Evolutionary conservation across 2,797 vertebrate species (phyloP).

Genomic region (Sebastes dallii): DNA sequence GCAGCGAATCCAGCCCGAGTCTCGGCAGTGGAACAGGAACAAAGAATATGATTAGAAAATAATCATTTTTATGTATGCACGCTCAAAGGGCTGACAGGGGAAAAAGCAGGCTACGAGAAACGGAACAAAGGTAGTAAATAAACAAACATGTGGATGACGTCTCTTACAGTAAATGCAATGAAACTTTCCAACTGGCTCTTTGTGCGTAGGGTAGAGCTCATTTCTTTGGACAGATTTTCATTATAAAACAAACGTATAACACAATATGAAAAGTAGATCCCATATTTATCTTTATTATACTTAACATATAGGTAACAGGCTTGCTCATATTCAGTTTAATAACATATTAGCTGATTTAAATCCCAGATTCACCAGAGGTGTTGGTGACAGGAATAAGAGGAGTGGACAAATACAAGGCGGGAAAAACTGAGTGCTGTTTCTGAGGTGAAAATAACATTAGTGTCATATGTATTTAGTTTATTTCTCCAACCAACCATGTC

Average conservation of each 20-base stretch:
- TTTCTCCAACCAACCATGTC: not conserved
- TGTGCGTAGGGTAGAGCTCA: slow-evolving; percentile 12
- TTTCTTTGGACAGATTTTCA: slow-evolving; percentile 38
- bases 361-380: slow-evolving; percentile 1
- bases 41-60: slow-evolving; percentile 54
- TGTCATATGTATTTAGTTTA: not conserved
- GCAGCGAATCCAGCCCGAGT: slow-evolving; percentile 46
- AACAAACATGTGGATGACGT: slow-evolving; percentile 53
- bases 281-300: slow-evolving; percentile 36
- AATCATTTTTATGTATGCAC: slow-evolving; percentile 41
- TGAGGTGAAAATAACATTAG: not conserved
- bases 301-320: slow-evolving; percentile 8
- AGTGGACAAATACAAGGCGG: not conserved
- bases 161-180: slow-evolving; percentile 35
- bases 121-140: slow-evolving; percentile 40
- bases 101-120: slow-evolving; percentile 24
- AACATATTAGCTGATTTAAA: slow-evolving; percentile 11
- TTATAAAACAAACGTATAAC: slow-evolving; percentile 3
- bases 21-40: slow-evolving; percentile 45
- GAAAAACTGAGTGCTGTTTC: not conserved
- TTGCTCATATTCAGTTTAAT: not conserved
- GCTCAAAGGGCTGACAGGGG: slow-evolving; percentile 10
- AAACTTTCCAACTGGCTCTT: slow-evolving; percentile 50
- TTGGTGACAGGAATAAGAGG: not conserved
- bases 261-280: slow-evolving; percentile 21